These are phyloP conservation scores for Acromyrmex heyeri DNA, from an alignment of 1,140 invertebrate species.

Conservation along the genomic window DNA sequence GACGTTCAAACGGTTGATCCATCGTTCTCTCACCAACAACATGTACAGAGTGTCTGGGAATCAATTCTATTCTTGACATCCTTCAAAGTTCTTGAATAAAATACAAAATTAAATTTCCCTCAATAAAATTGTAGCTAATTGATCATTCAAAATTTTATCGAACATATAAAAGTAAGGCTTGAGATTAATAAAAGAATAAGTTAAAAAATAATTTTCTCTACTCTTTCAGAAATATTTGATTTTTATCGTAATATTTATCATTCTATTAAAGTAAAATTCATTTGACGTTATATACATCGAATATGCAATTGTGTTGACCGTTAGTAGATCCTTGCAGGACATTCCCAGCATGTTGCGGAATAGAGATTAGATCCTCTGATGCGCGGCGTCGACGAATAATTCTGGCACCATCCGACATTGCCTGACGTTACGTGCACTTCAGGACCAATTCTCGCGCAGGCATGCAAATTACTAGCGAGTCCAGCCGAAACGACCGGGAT, in stretches of 20 bases:
- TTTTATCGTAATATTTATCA: background rate
- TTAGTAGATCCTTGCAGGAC: background rate
- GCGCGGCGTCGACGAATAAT: conserved; percentile 52
- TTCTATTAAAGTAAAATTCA: background rate
- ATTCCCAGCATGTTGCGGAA: background rate
- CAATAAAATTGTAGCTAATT: background rate
- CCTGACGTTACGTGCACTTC: conserved; percentile 50
- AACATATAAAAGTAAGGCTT: background rate
- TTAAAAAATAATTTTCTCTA: background rate
- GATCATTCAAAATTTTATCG: background rate
- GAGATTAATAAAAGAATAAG: background rate
- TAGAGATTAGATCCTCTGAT: conserved; percentile 27
- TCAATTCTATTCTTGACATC: background rate
- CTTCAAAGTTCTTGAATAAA: background rate
- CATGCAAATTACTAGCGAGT: conserved; percentile 48
- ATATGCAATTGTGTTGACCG: conserved; percentile 2
- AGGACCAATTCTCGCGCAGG: conserved; percentile 43
- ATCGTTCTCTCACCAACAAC: conserved; percentile 32
- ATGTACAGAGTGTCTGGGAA: conserved; percentile 5
- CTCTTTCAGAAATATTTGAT: background rate
- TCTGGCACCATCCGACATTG: background rate
- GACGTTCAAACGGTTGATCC: conserved; percentile 51
- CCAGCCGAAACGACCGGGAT: conserved; percentile 19
- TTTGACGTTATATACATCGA: background rate
- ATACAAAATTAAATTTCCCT: background rate